Evolutionary conservation across 2,797 vertebrate species (phyloP).

Genomic region (Carcharodon carcharias): DNA sequence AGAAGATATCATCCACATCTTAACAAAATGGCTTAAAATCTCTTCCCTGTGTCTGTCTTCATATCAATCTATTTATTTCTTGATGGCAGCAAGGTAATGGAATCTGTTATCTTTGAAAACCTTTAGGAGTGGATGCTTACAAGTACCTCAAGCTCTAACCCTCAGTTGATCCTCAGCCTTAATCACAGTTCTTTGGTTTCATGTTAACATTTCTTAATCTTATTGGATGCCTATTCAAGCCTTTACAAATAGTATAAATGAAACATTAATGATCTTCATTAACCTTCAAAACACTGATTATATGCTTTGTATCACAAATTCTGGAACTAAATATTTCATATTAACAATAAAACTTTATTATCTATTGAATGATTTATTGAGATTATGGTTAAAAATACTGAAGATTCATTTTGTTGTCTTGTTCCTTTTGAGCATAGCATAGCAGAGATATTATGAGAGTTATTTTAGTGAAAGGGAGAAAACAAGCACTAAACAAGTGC

Average conservation of each 20-base stretch:
- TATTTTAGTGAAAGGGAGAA: neutral
- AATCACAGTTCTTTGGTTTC: neutral
- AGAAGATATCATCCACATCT: neutral
- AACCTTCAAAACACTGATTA: neutral
- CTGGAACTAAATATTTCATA: conserved; percentile 6
- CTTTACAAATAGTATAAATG: neutral
- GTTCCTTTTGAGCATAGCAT: neutral
- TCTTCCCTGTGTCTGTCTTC: neutral
- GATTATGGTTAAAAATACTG: neutral
- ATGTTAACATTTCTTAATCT: neutral
- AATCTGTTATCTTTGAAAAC: neutral
- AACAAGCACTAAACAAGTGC: neutral
- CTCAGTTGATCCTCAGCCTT: neutral
- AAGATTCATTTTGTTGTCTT: neutral
- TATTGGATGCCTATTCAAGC: neutral
- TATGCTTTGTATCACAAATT: neutral
- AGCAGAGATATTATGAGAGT: neutral
- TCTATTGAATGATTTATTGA: neutral
- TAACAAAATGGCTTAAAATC: neutral
- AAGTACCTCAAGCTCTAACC: neutral
- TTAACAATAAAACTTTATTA: neutral
- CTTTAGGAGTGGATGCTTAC: neutral
- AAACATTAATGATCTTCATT: neutral
- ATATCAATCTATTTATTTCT: neutral
- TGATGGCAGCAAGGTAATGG: neutral